Evolutionary conservation across 2,113 vertebrate genomes (phyloP), one percentile per base, ranked within the genome.

Genomic region (Chaetodon auriga): DNA sequence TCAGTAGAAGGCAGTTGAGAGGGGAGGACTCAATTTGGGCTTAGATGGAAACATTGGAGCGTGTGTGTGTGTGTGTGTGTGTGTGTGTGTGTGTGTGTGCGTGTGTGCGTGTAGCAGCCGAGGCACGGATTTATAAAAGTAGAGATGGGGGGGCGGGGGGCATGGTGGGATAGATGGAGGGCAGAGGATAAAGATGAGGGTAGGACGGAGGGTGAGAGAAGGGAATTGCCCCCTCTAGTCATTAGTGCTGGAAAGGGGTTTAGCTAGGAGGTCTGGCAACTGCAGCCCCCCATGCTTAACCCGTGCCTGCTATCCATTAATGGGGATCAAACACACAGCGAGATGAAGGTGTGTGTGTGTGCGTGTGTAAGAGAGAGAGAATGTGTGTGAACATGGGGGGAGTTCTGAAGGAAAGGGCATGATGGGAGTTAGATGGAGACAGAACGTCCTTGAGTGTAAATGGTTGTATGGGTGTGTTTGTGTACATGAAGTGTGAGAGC

Each of bases 11-110:
- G 82, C 82, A 87, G 86, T 73, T 75, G 77, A 90, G 89, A 85
- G 79, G 87, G 85, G 77, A 86, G 71, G 78, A 83, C 89, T 92
- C 90, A 93, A 93, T 92, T 93, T 93, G 77, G 82, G 81, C 89
- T 93, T 91, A 91, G 88, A 89, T 71, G 78, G 84, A 90, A 90
- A 88, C 78, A 81, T 80, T 80, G 54, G 61, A 0, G 84, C 0
- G 41, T n/a, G 87, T 49, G 46, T 36, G 75, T 5, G 68, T 23
- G 35, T 70, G 75, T 69, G 71, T 68, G 41, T 55, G 61, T 68
- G 80, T 63, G 68, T 48, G 72, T 58, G 74, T 64, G 70, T 55
- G 83, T 21, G 77, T 60, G 80, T 53, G 49, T 21, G 77, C 10
- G 58, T 53, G 49, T 21, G 77, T 13, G 58, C 25, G 84, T 25